Base-by-base conservation (phyloP, 2,113 vertebrate species). In the Platichthys flesus region DNA sequence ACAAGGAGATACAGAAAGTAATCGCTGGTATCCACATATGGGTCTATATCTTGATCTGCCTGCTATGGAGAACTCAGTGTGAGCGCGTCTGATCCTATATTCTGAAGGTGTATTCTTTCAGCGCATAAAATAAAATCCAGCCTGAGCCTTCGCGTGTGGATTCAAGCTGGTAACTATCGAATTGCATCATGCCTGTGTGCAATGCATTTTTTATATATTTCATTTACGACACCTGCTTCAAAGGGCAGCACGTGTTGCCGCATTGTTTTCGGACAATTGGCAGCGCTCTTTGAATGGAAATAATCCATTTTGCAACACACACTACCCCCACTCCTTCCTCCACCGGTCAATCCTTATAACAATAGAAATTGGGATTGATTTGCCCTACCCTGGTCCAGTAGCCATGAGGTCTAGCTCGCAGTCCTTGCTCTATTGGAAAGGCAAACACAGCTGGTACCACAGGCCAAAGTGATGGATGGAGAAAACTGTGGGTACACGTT, bases 361-460 rank as follows among this genome's bases (percentile, higher is more conserved):
- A 93, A 92, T 85, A 71, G 42, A 82, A 88, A 91, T 87, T 86
- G 83, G 89, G 89, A 94, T 93, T 89, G 91, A 94, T 93, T 80
- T 69, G 37, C 58, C 23, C 65, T 42, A 60, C 81, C 59, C 85
- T 23, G 62, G 74, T 85, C 82, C 87, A 82, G 75, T 78, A 84
- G 85, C 86, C 90, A 85, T 59, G 89, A 80, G 89, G 86, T 83
- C 81, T 67, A 37, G 57, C 83, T 83, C 76, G 84, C 83, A 42
- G 57, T 74, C 66, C 24, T 45, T 15, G 63, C 37, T 68, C 61
- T 84, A 93, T 94, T 90, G 86, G 84, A 85, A 93, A 85, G 86
- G 81, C 89, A 94, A 93, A 94, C 94, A 89, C 91, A 93, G 93
- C 90, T 94, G 93, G 82, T 79, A 85, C 83, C 63, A 14, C 45